These are phyloP conservation scores for Steinernema scapterisci DNA, from an alignment of 2,888 invertebrate species.

Conservation along the genomic window DNA sequence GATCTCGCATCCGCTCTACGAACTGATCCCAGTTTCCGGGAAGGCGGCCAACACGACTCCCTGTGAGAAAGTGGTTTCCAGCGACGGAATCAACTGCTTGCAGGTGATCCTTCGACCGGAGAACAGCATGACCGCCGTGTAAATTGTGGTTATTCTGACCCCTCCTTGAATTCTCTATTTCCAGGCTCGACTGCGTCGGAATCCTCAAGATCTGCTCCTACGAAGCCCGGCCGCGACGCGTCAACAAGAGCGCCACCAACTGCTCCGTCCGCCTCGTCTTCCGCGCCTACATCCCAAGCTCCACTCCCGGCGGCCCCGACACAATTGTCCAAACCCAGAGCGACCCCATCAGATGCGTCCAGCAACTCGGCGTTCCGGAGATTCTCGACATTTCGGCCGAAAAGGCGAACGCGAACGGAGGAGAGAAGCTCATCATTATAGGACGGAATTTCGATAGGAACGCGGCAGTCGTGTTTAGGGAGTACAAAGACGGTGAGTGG, in stretches of 20 bases:
- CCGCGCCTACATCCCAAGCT: constrained; percentile 79
- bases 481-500: constrained; percentile 54
- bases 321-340: constrained; percentile 70
- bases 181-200: constrained; percentile 90
- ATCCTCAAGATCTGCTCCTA: constrained; percentile 75
- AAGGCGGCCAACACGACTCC: constrained; percentile 73
- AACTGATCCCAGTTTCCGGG: constrained; percentile 91
- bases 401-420: constrained; percentile 65
- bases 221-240: constrained; percentile 33
- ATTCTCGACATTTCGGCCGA: constrained; percentile 68
- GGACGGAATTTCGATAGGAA: constrained; percentile 70
- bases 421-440: constrained; percentile 69
- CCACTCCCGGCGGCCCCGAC: constrained; percentile 66
- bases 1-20: constrained; percentile 94
- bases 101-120: constrained; percentile 73
- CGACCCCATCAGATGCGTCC: constrained; percentile 69
- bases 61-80: constrained; percentile 69
- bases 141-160: constrained; percentile 51
- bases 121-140: constrained; percentile 85
- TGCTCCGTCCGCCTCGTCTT: constrained; percentile 85
- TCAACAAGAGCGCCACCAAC: constrained; percentile 24
- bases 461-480: constrained; percentile 68
- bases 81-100: constrained; percentile 50
- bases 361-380: constrained; percentile 70
- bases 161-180: constrained; percentile 31